phyloP scores from a whole-genome alignment of 2,888 invertebrate genomes.

The Caenorhabditis auriculariae region DNA sequence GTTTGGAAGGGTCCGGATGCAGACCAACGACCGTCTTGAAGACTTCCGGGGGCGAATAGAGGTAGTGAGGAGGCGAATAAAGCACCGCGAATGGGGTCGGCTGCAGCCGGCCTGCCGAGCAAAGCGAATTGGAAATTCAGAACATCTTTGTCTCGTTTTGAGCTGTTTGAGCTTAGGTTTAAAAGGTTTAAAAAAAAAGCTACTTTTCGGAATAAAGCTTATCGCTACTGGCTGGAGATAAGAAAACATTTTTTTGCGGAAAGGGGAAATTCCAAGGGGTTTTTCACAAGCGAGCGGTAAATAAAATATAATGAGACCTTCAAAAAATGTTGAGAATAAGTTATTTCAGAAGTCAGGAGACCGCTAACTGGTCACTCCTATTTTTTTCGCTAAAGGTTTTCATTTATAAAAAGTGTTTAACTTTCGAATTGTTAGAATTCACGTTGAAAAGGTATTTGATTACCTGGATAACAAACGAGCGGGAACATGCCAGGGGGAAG shows the following conservation, averaged over 20 bases:
- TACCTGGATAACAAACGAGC: conserved; percentile 42
- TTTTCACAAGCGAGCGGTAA: too few relatives aligned
- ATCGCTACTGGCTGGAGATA: too few relatives aligned
- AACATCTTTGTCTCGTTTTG: conserved; percentile 2
- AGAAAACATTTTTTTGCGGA: too few relatives aligned
- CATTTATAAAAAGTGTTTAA: not conserved
- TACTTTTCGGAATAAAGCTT: too few relatives aligned
- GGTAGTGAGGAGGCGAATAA: conserved; percentile 52
- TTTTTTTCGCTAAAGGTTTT: conserved; percentile 5
- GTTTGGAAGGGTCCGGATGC: conserved; percentile 20
- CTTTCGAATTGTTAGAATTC: not conserved
- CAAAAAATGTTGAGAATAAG: too few relatives aligned
- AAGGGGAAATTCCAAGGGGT: too few relatives aligned
- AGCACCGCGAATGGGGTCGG: conserved; percentile 52
- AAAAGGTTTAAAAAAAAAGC: too few relatives aligned
- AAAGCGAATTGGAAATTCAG: conserved; percentile 32
- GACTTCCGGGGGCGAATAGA: conserved; percentile 44
- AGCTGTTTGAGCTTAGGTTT: too few relatives aligned
- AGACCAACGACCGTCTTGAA: conserved; percentile 41
- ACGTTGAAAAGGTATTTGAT: conserved; percentile 4
- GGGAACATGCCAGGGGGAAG: conserved; percentile 49
- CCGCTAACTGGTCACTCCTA: conserved; percentile 8
- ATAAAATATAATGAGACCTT: too few relatives aligned
- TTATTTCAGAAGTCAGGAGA: too few relatives aligned
- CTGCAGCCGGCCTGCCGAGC: conserved; percentile 32